Evolutionary conservation across 2,113 vertebrate species (phyloP), one percentile per base, ranked within the genome.

Genomic region (Paraplagusia blochii): DNA sequence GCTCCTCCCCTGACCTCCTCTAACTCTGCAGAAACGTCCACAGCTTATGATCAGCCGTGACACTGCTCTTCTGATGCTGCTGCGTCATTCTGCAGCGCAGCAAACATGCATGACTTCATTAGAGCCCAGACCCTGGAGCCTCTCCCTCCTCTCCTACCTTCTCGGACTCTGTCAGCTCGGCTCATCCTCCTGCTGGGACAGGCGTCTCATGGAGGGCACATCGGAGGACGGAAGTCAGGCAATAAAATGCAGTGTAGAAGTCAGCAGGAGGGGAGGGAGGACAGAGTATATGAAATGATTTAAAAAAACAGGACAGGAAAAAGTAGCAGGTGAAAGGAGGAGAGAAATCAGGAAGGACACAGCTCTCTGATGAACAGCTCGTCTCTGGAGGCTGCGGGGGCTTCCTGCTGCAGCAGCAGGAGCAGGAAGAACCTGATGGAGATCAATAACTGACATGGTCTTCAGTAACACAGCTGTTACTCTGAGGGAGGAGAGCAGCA

Each of bases 141-240:
- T 29, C 22, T 29, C 22, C 69, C 40, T 43, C 36, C 48, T 40
- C 17, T 61, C 74, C 85, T 87, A 95, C 93, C 93, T 94, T 93
- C 58, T 90, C 92, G 59, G 90, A 92, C 77, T 85, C 88, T 66
- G 86, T 88, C 79, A 88, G 88, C 69, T 90, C 91, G 69, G 88
- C 90, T 39, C 92, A 35, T 48, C 17, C 33, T 45, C 40, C 19
- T 9, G 53, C 29, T 40, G 39, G 9, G 15, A 33, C 34, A 7
- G 44, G 38, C 12, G 22, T 38, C 55, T 62, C 40, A 61, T 29
- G 0, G 10, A 66, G 38, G 53, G 22, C 39, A 54, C 43, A 54
- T 16, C 0, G 58, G 39, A n/a, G 19, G 52, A 66, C 51, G 46
- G 11, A 1, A 40, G 63, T 53, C 18, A 8, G 14, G 54, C 38